Evolutionary conservation across 1,140 invertebrate species (phyloP).

Genomic region (Pogonomyrmex californicus): DNA sequence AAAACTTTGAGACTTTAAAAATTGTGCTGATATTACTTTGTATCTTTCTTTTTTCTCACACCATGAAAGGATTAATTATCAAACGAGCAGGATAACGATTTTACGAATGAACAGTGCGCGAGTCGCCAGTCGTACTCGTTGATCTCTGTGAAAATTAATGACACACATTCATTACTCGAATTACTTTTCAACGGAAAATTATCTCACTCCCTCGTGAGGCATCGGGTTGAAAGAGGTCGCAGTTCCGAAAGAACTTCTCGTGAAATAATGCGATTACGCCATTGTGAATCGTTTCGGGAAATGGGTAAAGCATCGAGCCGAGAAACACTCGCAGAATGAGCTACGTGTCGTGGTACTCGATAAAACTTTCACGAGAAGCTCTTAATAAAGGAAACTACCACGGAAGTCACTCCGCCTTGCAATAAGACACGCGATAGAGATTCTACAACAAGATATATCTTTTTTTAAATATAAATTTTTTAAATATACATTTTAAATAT

Average conservation of each 20-base stretch:
- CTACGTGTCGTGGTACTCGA: slow-evolving; percentile 22
- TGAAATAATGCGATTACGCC: slow-evolving; percentile 56
- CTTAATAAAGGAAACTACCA: slow-evolving; percentile 31
- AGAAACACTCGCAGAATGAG: slow-evolving; percentile 42
- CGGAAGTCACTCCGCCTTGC: not conserved
- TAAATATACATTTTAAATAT: slow-evolving; percentile 5
- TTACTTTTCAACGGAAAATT: slow-evolving; percentile 31
- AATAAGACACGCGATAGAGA: slow-evolving; percentile 26
- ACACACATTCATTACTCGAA: slow-evolving; percentile 35
- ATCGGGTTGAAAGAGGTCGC: slow-evolving; percentile 32
- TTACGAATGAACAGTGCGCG: slow-evolving; percentile 4
- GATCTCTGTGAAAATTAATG: slow-evolving; percentile 45
- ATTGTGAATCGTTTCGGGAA: slow-evolving; percentile 49
- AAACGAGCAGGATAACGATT: slow-evolving; percentile 26
- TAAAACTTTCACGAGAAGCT: slow-evolving; percentile 51
- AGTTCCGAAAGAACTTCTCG: slow-evolving; percentile 33
- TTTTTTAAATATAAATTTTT: too few species aligned
- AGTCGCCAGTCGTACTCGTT: not conserved
- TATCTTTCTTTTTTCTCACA: not conserved
- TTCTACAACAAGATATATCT: not conserved
- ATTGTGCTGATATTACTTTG: not conserved
- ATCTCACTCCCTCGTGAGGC: slow-evolving; percentile 3
- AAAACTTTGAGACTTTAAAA: slow-evolving; percentile 28
- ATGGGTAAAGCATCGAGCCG: slow-evolving; percentile 13
- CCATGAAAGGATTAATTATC: slow-evolving; percentile 25